Evolutionary conservation across 2,888 invertebrate genomes (phyloP).

Genomic region (Volucella zonaria): DNA sequence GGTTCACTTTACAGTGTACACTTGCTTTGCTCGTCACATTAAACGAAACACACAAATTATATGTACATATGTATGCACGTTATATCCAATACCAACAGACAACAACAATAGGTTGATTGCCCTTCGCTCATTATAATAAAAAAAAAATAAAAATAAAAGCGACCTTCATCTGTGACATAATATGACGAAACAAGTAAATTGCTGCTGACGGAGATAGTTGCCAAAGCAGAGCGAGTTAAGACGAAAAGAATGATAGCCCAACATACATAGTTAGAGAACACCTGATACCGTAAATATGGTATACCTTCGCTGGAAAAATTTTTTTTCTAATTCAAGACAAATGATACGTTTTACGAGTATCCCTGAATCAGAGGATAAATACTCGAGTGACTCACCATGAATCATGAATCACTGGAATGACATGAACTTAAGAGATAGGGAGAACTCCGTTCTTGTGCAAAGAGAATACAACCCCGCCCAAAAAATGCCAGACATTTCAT

Average conservation of each 20-base stretch:
- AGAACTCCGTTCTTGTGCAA: not conserved
- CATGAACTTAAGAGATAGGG: not conserved
- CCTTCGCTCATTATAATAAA: slow-evolving; percentile 20
- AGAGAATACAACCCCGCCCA: slow-evolving; percentile 27
- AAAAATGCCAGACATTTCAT: not conserved
- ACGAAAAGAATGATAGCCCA: not conserved
- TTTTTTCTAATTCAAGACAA: not conserved
- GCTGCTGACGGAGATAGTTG: not conserved
- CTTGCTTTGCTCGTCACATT: too few species aligned
- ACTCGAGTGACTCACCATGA: not conserved
- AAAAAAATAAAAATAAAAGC: slow-evolving; percentile 25
- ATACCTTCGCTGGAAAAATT: not conserved
- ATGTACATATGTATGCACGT: too few species aligned
- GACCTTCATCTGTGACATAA: slow-evolving; percentile 46
- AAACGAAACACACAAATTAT: too few species aligned
- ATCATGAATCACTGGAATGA: slow-evolving; percentile 1
- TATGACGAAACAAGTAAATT: not conserved
- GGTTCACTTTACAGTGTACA: not conserved
- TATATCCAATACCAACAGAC: not conserved
- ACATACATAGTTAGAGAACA: not conserved
- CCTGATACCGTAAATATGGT: slow-evolving; percentile 9
- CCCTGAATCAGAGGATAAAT: too few species aligned
- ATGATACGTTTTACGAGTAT: not conserved
- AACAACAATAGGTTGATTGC: slow-evolving; percentile 12
- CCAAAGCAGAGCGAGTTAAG: not conserved